These are phyloP conservation scores for Alfaro cultratus DNA, from an alignment of 2,797 vertebrate genomes.

Conservation along the genomic window DNA sequence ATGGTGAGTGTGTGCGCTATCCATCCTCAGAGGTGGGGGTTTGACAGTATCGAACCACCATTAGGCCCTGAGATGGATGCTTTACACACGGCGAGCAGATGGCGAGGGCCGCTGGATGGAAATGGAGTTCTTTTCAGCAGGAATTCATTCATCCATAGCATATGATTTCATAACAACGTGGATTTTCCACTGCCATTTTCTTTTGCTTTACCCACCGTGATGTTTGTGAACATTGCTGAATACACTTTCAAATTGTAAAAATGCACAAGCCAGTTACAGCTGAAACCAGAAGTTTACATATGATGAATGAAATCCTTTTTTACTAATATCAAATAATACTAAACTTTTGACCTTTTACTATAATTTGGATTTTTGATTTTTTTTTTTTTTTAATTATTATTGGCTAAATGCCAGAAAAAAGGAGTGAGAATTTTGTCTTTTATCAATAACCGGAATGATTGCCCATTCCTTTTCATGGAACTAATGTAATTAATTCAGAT, in stretches of 20 bases:
- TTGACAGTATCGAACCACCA: conserved; percentile 61
- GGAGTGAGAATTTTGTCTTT: not conserved
- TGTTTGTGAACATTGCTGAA: not conserved
- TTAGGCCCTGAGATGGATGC: conserved; percentile 66
- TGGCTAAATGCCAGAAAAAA: not conserved
- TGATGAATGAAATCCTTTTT: not conserved
- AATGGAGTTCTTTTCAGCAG: conserved; percentile 37
- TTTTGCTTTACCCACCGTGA: conserved; percentile 6
- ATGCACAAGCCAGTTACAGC: not conserved
- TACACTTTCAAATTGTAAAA: conserved; percentile 1
- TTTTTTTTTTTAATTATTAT: not conserved
- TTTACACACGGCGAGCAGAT: conserved; percentile 46
- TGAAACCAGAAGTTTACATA: not conserved
- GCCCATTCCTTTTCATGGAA: not conserved
- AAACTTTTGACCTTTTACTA: not conserved
- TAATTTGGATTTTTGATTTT: not conserved
- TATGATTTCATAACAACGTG: conserved; percentile 10
- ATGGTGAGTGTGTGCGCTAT: conserved; percentile 46
- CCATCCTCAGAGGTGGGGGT: conserved; percentile 36
- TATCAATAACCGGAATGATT: not conserved
- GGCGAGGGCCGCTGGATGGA: conserved; percentile 41
- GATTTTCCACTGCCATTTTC: conserved; percentile 5
- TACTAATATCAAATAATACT: not conserved
- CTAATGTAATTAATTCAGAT: not conserved
- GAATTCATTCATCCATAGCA: conserved; percentile 24